Conservation (phyloP, 2,113 vertebrate species). For the Meles meles region DNA sequence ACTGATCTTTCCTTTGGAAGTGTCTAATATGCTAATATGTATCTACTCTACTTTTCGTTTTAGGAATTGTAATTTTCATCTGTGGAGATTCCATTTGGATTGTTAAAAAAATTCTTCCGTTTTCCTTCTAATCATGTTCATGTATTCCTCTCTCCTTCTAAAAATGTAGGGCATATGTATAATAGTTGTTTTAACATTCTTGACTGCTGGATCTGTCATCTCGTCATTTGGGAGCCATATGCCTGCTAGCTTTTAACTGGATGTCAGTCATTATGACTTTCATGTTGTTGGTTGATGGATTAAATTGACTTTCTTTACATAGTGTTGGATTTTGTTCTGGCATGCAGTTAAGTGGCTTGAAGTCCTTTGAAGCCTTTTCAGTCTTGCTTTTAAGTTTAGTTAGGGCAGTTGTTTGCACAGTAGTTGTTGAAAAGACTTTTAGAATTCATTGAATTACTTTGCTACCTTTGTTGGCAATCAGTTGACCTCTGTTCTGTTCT, state of each 20-base stretch:
- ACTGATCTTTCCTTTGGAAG: background rate
- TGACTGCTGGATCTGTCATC: background rate
- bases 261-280: background rate
- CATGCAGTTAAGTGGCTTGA: background rate
- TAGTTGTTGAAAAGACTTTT: background rate
- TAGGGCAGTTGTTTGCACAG: background rate
- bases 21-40: background rate
- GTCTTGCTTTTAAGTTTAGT: background rate
- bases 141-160: background rate
- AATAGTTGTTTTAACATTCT: background rate
- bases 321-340: background rate
- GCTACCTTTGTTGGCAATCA: background rate
- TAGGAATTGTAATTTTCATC: background rate
- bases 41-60: conserved; percentile 1
- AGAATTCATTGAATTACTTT: background rate
- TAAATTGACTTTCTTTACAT: background rate
- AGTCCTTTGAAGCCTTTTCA: background rate
- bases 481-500: background rate
- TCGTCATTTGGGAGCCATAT: background rate
- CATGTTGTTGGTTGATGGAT: background rate
- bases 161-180: background rate
- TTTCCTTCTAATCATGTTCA: background rate
- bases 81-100: background rate
- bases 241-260: background rate
- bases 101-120: background rate